phyloP scores from a whole-genome alignment of 53 echinoderm and acorn worm genomes.

The Luidia sarsii region DNA sequence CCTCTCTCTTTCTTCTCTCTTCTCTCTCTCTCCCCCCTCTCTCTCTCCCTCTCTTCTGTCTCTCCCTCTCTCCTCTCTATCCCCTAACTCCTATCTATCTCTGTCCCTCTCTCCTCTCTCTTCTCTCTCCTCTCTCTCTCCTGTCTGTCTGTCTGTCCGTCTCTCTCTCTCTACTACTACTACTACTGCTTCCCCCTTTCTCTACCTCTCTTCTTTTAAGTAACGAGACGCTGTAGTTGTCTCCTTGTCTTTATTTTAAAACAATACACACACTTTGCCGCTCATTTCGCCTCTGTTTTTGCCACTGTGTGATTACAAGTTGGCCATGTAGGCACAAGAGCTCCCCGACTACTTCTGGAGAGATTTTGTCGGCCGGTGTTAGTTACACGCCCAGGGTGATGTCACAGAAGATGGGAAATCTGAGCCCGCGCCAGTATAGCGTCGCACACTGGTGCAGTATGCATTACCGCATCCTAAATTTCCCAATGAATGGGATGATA shows the following conservation, averaged over 20 bases:
- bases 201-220: neutral
- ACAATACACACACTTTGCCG: neutral
- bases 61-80: too few relatives aligned
- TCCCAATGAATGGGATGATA: slow-evolving; percentile 23
- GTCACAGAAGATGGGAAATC: slow-evolving; percentile 29
- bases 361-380: slow-evolving; percentile 25
- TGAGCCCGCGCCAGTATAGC: slow-evolving; percentile 10
- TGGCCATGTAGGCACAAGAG: slow-evolving; percentile 18
- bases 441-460: slow-evolving; percentile 27
- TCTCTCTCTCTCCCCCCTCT: too few relatives aligned
- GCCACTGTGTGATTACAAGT: slow-evolving; percentile 39
- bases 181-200: too few relatives aligned
- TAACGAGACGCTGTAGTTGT: neutral
- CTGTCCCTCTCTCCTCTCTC: too few relatives aligned
- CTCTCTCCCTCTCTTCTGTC: too few relatives aligned
- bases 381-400: slow-evolving; percentile 38
- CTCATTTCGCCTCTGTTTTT: too few relatives aligned
- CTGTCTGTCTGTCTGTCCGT: too few relatives aligned
- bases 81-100: too few relatives aligned
- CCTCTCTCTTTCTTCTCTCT: too few relatives aligned
- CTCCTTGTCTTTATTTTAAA: neutral
- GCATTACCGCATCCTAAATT: slow-evolving; percentile 47
- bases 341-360: slow-evolving; percentile 41
- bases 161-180: too few relatives aligned
- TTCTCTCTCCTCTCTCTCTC: too few relatives aligned